Evolutionary conservation across 2,797 vertebrate genomes (phyloP).

Genomic region (Siniperca undulata): DNA sequence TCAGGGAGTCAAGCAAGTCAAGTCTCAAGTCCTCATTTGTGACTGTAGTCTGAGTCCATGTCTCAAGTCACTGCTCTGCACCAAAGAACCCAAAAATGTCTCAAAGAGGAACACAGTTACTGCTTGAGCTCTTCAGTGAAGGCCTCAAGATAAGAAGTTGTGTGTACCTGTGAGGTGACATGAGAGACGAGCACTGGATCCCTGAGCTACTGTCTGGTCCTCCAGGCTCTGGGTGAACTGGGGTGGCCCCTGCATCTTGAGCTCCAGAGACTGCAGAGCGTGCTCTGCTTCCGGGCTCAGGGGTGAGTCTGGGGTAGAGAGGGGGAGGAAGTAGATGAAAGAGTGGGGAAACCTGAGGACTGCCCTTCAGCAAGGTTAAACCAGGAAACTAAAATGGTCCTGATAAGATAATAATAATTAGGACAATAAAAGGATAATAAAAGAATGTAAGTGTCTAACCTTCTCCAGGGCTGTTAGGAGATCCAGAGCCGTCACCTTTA

Average conservation of each 20-base stretch:
- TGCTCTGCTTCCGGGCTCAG: constrained; percentile 79
- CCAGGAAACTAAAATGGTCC: background rate
- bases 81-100: background rate
- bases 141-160: background rate
- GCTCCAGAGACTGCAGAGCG: constrained; percentile 79
- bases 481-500: constrained; percentile 70
- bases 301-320: constrained; percentile 57
- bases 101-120: background rate
- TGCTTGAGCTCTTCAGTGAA: background rate
- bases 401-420: background rate
- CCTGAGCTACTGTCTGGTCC: constrained; percentile 74
- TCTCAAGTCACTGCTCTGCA: background rate
- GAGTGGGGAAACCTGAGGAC: too few species aligned
- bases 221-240: constrained; percentile 70
- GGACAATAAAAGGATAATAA: background rate
- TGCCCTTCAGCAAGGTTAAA: background rate
- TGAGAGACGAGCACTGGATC: constrained; percentile 71
- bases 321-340: background rate
- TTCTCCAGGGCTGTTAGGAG: constrained; percentile 65
- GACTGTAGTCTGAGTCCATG: background rate
- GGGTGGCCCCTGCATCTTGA: constrained; percentile 79
- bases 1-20: too few species aligned
- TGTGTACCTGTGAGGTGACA: constrained; percentile 85
- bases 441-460: constrained; percentile 67
- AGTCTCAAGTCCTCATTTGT: background rate